Percentiles rank a stretch among this genome's conserved stretches.
Conservation (phyloP, 2,888 invertebrate genomes). For the Tinea semifulvella region DNA sequence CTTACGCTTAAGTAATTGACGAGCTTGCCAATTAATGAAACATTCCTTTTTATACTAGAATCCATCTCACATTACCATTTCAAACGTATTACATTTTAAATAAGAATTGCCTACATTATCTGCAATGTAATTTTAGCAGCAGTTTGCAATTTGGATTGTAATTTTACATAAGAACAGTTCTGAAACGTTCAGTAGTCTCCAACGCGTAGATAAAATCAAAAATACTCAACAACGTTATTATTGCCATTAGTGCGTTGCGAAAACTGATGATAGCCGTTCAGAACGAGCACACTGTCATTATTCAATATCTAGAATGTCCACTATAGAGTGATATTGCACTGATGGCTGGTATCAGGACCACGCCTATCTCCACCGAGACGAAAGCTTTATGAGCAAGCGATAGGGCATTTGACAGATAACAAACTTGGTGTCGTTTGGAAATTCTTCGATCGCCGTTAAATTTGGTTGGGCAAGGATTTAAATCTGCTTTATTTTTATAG, state of each 20-base stretch:
- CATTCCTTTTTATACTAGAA: no score
- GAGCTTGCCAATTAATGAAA: no score
- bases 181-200: no score
- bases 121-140: no score
- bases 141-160: no score
- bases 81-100: no score
- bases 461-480: constrained; percentile 16
- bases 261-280: constrained; percentile 10
- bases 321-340: constrained; percentile 15
- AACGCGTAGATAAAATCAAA: constrained; percentile 6
- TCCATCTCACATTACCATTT: no score
- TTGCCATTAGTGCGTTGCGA: constrained; percentile 10
- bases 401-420: constrained; percentile 11
- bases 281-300: constrained; percentile 30
- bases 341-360: constrained; percentile 15
- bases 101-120: no score
- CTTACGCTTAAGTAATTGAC: no score
- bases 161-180: no score
- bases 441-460: constrained; percentile 24
- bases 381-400: constrained; percentile 12
- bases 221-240: constrained; percentile 2
- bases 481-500: neutral
- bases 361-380: constrained; percentile 11
- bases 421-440: neutral
- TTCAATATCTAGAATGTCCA: constrained; percentile 30